Evolutionary conservation across 2,113 vertebrate species (phyloP), one percentile per base, ranked within the genome.

Genomic region (Oophaga pumilio): DNA sequence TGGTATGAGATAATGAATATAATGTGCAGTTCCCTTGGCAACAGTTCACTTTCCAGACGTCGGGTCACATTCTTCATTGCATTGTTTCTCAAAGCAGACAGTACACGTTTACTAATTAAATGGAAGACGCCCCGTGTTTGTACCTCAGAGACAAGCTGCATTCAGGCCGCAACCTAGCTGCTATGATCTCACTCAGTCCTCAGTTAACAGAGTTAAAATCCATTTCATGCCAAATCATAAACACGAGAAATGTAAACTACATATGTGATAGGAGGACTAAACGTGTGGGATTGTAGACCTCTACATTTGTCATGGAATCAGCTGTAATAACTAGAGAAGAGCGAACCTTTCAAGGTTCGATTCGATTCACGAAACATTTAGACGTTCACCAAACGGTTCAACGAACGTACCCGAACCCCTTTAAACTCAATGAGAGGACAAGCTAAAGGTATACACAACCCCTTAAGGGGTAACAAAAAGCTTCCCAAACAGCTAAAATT

Each of bases 1-100:
- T 91, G 92, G 92, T 92, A 90, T 91, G 93, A 94, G 90, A 92
- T 78, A 90, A 92, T 17, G 87, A 92, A 91, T 22, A 85, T 28
- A 87, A 89, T 15, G 43, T 89, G 90, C 90, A 92, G 91, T 33
- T 6, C 90, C 56, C 33, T 1, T 91, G 91, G 93, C 91, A 85
- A 74, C 17, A 1, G 43, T 91, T 92, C 92, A 91, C 83, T 89
- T 94, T 93, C 91, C 94, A 91, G 90, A 89, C 74, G 83, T 0
- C 1, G 80, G 90, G 83, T 94, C 91, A 80, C 76, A 3, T 94
- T 93, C 92, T 92, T 90, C 90, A 90, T 24, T 0, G 1, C 0
- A 0, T 52, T 91, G 87, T 90, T 93, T 91, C 64, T 89, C 73
- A 91, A 91, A 89, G 89, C 15, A 18, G 91, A 92, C 22, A 0